A percentile compares a stretch with the other conserved stretches of the same genome.
Conservation (phyloP, 2,113 vertebrate species). For the Trochalopteron elliotii region DNA sequence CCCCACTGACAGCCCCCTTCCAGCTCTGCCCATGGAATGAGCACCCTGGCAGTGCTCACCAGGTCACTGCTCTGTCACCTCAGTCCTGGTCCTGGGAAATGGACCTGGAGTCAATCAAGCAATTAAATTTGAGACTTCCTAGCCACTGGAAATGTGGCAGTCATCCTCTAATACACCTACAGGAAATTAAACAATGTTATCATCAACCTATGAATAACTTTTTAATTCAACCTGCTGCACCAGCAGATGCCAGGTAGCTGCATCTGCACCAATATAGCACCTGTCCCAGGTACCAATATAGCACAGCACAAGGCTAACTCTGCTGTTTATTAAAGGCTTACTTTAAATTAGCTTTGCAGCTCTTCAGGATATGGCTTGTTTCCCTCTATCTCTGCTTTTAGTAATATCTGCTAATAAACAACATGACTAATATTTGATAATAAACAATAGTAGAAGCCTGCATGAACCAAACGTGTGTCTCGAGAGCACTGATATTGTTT, state of each 20-base stretch:
- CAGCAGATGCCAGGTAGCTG: neutral
- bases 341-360: conserved; percentile 17
- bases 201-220: neutral
- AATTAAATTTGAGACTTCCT: neutral
- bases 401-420: neutral
- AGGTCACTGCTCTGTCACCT: neutral
- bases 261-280: neutral
- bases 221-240: neutral
- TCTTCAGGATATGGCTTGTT: conserved; percentile 11
- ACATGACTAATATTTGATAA: neutral
- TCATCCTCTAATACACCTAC: neutral
- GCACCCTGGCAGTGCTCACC: neutral
- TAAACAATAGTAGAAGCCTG: neutral
- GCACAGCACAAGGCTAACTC: neutral
- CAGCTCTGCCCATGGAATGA: neutral
- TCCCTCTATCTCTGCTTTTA: neutral
- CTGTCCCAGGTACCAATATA: neutral
- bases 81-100: neutral
- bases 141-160: neutral
- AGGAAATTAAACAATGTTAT: conserved; percentile 49
- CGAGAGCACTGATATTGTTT: neutral
- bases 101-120: neutral
- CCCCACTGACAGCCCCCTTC: neutral
- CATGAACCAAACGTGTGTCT: neutral
- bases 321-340: neutral